These are phyloP conservation scores for Dendrophyllia cribrosa DNA, from an alignment of 64 coral and sea anemone genomes.

Conservation along the genomic window DNA sequence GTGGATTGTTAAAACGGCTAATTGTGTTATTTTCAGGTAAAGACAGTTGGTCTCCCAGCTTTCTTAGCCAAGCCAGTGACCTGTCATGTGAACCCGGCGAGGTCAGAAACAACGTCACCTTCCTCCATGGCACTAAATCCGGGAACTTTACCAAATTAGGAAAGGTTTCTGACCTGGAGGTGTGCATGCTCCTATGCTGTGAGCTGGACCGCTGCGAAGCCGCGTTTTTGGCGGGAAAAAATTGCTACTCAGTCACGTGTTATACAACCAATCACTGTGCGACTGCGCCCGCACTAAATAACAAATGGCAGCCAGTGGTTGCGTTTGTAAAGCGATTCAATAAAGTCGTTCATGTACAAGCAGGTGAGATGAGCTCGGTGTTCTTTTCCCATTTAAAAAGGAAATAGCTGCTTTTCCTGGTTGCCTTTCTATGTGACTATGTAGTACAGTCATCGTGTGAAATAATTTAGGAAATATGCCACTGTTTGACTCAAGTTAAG, in stretches of 20 bases:
- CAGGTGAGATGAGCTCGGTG: conserved; percentile 15
- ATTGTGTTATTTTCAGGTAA: background rate
- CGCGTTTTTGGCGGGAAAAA: conserved; percentile 82
- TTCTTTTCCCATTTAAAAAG: background rate
- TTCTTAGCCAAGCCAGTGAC: conserved; percentile 62
- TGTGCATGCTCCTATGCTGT: conserved; percentile 89
- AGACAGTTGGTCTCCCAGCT: conserved; percentile 54
- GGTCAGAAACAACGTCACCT: conserved; percentile 71
- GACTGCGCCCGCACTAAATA: conserved; percentile 83
- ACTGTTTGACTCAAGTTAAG: too few relatives aligned
- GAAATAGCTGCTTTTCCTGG: too few relatives aligned
- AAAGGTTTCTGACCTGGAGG: conserved; percentile 82
- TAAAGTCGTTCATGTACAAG: conserved; percentile 29
- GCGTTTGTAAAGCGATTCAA: conserved; percentile 74
- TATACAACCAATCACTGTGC: conserved; percentile 84
- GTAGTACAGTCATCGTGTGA: too few relatives aligned
- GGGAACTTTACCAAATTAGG: conserved; percentile 94
- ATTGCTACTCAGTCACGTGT: conserved; percentile 85
- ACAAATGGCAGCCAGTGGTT: conserved; percentile 88
- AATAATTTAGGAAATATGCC: too few relatives aligned
- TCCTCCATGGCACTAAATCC: conserved; percentile 92
- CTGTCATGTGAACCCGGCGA: conserved; percentile 62
- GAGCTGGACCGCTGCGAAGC: conserved; percentile 82
- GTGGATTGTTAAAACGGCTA: background rate
- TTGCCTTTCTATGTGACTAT: too few relatives aligned